Percentiles rank a stretch among this genome's conserved stretches.
Evolutionary conservation across 2,797 vertebrate species (phyloP).

Genomic region (Myotis planiceps): DNA sequence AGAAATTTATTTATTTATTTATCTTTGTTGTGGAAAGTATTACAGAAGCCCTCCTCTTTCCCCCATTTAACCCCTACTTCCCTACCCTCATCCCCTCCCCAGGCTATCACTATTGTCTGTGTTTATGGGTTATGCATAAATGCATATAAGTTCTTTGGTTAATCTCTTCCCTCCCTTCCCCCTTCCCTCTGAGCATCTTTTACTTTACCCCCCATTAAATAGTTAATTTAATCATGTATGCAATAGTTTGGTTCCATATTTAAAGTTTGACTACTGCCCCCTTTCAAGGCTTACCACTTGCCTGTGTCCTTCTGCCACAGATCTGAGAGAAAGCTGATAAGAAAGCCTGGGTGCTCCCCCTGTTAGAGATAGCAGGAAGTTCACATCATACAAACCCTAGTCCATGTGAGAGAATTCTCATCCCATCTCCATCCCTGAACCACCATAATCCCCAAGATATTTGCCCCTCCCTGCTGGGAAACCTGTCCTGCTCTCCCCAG

Average conservation of each 20-base stretch:
- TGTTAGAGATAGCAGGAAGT: neutral
- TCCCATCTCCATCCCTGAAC: neutral
- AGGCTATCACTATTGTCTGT: too few relatives aligned
- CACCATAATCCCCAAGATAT: neutral
- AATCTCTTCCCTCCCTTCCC: too few relatives aligned
- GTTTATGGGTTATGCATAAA: too few relatives aligned
- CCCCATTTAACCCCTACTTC: too few relatives aligned
- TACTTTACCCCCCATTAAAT: neutral
- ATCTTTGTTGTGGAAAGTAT: too few relatives aligned
- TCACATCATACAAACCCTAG: neutral
- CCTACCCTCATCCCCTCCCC: too few relatives aligned
- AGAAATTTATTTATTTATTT: neutral
- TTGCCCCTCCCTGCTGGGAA: neutral
- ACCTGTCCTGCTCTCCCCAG: neutral
- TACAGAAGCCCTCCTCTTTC: too few relatives aligned
- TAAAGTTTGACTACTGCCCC: neutral
- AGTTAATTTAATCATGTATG: neutral
- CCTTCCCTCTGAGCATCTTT: too few relatives aligned
- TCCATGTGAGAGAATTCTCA: neutral
- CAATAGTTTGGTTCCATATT: neutral
- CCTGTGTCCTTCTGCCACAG: neutral
- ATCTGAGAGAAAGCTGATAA: neutral
- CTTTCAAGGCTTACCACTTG: neutral
- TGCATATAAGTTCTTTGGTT: too few relatives aligned
- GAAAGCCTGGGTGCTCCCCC: neutral